A percentile compares a stretch with the other conserved stretches of the same genome.
phyloP scores from a whole-genome alignment of 2,797 vertebrate genomes.

The Trachops cirrhosus region DNA sequence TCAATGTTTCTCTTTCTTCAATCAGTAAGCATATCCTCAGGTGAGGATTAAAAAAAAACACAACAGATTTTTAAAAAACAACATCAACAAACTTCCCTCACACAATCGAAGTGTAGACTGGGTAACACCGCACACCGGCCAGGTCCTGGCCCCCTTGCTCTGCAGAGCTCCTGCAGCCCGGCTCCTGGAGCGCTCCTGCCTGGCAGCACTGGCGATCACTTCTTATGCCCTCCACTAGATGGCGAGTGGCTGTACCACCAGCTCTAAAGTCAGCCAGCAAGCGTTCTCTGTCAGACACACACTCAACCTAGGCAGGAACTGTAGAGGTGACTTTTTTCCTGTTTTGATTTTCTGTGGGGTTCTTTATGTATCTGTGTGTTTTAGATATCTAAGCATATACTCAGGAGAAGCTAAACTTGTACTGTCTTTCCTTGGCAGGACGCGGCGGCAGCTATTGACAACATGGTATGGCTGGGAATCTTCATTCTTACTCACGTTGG shows the following conservation, averaged over 20 bases:
- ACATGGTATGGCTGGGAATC: slow-evolving; percentile 88
- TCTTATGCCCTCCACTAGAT: not conserved
- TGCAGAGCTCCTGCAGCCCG: not conserved
- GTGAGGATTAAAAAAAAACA: not conserved
- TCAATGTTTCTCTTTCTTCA: not conserved
- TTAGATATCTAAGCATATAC: no score
- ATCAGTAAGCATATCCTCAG: not conserved
- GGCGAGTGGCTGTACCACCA: not conserved
- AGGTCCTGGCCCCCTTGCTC: not conserved
- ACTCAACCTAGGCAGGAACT: not conserved
- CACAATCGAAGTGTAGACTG: not conserved
- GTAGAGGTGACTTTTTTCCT: not conserved
- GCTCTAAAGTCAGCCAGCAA: not conserved
- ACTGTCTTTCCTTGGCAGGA: slow-evolving; percentile 84
- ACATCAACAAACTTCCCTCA: not conserved
- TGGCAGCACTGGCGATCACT: not conserved
- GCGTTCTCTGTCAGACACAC: not conserved
- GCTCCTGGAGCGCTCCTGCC: not conserved
- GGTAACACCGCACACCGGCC: not conserved
- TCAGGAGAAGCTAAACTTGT: not conserved
- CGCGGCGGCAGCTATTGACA: slow-evolving; percentile 98
- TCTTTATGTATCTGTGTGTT: no score
- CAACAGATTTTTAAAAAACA: no score
- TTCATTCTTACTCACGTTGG: not conserved
- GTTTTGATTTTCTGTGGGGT: not conserved